These are phyloP conservation scores for Sminthurides bifidus DNA, from an alignment of 1,140 invertebrate species.

Conservation along the genomic window DNA sequence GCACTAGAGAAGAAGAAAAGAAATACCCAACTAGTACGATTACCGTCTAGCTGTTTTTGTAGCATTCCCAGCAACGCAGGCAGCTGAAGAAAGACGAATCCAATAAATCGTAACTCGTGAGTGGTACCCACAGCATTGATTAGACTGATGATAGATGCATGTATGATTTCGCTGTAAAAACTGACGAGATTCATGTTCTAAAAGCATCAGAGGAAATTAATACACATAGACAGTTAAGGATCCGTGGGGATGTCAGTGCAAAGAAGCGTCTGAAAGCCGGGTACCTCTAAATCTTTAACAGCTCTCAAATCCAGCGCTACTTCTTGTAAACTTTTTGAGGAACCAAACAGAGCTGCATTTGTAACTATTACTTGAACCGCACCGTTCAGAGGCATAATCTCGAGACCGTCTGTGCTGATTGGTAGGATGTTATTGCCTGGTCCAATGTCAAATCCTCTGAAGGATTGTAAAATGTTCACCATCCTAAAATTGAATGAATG, in stretches of 20 bases:
- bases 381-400: constrained; percentile 13
- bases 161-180: constrained; percentile 76
- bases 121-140: constrained; percentile 60
- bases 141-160: constrained; percentile 76
- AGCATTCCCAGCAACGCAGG: constrained; percentile 38
- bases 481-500: constrained; percentile 7
- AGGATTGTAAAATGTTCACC: constrained; percentile 15
- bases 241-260: neutral
- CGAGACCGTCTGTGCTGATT: constrained; percentile 12
- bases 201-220: constrained; percentile 16
- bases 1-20: neutral
- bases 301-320: constrained; percentile 68
- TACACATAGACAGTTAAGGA: neutral
- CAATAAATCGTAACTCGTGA: constrained; percentile 80
- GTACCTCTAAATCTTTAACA: constrained; percentile 65
- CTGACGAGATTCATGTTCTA: constrained; percentile 35
- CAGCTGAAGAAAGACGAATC: constrained; percentile 83
- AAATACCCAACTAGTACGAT: neutral
- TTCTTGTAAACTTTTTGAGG: constrained; percentile 49
- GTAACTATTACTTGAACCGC: constrained; percentile 26
- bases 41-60: constrained; percentile 14
- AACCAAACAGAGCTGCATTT: constrained; percentile 22
- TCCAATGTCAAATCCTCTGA: constrained; percentile 2
- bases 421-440: neutral
- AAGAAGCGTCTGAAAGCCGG: neutral